A percentile compares a stretch with the other conserved stretches of the same genome.
phyloP scores from a whole-genome alignment of 1,140 invertebrate genomes.

The Drosophila ohnishii region DNA sequence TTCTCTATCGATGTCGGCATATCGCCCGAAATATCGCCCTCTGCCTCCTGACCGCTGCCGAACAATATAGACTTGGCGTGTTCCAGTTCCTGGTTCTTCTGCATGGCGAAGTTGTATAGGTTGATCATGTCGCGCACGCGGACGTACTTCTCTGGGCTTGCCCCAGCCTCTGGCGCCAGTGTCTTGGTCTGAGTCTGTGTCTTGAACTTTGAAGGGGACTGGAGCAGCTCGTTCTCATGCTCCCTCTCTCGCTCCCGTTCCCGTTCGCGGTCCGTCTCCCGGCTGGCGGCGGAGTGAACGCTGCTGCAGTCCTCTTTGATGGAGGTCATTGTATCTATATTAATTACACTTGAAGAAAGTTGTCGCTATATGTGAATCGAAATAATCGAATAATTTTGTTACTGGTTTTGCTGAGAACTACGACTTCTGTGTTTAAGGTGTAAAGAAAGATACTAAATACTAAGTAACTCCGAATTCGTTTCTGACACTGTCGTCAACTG shows the following conservation, averaged over 20 bases:
- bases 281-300: constrained; percentile 3
- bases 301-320: constrained; percentile 36
- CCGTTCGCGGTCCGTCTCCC: not conserved
- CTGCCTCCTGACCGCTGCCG: constrained; percentile 13
- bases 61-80: constrained; percentile 62
- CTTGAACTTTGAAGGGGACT: constrained; percentile 13
- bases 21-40: constrained; percentile 11
- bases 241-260: constrained; percentile 4
- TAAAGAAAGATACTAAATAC: constrained; percentile 7
- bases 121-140: constrained; percentile 72
- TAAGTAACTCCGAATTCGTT: constrained; percentile 27
- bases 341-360: constrained; percentile 4
- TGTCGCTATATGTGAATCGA: constrained; percentile 6
- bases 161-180: not conserved
- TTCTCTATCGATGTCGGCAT: constrained; percentile 7
- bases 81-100: constrained; percentile 67
- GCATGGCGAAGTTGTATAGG: constrained; percentile 64
- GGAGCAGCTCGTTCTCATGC: constrained; percentile 7
- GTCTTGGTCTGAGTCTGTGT: not conserved
- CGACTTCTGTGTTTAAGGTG: constrained; percentile 24
- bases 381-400: constrained; percentile 12
- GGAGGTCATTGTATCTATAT: constrained; percentile 21
- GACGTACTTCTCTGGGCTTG: constrained; percentile 42
- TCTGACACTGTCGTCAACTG: constrained; percentile 27
- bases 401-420: constrained; percentile 23